A percentile compares a stretch with the other conserved stretches of the same genome.
Evolutionary conservation across 1,140 invertebrate genomes (phyloP).

Genomic region (Camponotus pennsylvanicus): DNA sequence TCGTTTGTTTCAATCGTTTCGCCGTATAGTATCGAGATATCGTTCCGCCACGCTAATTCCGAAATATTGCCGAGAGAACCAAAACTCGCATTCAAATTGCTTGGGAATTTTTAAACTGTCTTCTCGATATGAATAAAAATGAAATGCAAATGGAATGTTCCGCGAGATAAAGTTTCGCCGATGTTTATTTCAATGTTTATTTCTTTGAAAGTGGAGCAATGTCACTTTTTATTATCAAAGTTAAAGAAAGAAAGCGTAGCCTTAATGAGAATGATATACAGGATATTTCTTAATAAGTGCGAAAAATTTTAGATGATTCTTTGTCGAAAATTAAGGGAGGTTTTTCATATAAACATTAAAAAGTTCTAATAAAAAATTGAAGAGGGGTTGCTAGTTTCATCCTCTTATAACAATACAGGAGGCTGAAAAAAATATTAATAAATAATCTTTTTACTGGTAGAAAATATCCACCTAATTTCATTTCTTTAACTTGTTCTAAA

Average conservation of each 20-base stretch:
- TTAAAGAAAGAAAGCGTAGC: not conserved
- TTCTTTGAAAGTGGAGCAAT: not conserved
- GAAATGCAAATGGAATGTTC: not conserved
- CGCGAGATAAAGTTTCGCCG: not conserved
- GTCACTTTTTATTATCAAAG: not conserved
- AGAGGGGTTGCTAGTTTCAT: no score
- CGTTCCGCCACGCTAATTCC: constrained; percentile 41
- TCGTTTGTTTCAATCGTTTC: constrained; percentile 24
- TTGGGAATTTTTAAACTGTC: constrained; percentile 13
- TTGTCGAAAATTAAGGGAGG: no score
- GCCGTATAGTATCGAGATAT: constrained; percentile 18
- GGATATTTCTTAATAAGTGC: no score
- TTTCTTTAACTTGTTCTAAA: no score
- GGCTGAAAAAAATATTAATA: no score
- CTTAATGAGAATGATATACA: not conserved
- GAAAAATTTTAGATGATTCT: no score
- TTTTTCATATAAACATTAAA: no score
- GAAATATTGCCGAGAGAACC: constrained; percentile 22
- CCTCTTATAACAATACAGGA: no score
- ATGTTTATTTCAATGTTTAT: constrained; percentile 16
- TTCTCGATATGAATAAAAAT: not conserved
- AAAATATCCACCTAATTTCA: no score
- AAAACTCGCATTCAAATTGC: constrained; percentile 19
- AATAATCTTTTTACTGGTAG: no score
- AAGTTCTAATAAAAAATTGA: no score